These are phyloP conservation scores for Hemicentrotus pulcherrimus DNA, from an alignment of 35 echinoderm and acorn worm genomes.

Conservation along the genomic window DNA sequence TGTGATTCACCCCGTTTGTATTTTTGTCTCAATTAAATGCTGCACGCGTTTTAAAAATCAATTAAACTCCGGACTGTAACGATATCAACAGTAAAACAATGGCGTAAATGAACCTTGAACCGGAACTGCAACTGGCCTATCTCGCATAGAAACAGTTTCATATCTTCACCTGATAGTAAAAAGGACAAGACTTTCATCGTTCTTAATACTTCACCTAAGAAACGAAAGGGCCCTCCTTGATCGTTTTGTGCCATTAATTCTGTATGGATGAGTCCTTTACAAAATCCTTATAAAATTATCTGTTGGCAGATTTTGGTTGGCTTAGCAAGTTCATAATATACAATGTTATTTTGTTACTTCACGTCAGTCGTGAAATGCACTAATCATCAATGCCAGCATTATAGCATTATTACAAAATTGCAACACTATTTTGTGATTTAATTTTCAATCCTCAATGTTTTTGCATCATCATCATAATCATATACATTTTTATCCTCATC, in stretches of 20 bases:
- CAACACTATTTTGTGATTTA: too few relatives aligned
- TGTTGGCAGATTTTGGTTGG: not conserved
- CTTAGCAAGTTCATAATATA: not conserved
- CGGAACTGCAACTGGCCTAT: not conserved
- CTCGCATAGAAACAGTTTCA: not conserved
- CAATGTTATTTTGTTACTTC: not conserved
- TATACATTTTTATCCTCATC: too few relatives aligned
- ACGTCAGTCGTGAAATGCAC: not conserved
- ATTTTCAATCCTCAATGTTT: too few relatives aligned
- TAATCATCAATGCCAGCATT: not conserved
- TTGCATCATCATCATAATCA: too few relatives aligned
- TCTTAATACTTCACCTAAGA: not conserved
- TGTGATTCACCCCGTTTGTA: not conserved
- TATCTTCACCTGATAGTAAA: not conserved
- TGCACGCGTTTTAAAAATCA: not conserved
- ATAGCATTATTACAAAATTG: too few relatives aligned
- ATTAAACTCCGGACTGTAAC: not conserved
- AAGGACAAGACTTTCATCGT: too few relatives aligned
- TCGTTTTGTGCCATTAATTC: not conserved
- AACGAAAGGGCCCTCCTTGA: not conserved
- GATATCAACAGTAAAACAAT: not conserved
- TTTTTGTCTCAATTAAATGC: not conserved
- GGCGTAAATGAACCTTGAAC: not conserved
- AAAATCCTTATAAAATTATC: not conserved
- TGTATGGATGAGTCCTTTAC: not conserved